A percentile compares a stretch with the other conserved stretches of the same genome.
These are phyloP conservation scores for Caloenas nicobarica DNA, from an alignment of 2,113 vertebrate genomes.

Conservation along the genomic window DNA sequence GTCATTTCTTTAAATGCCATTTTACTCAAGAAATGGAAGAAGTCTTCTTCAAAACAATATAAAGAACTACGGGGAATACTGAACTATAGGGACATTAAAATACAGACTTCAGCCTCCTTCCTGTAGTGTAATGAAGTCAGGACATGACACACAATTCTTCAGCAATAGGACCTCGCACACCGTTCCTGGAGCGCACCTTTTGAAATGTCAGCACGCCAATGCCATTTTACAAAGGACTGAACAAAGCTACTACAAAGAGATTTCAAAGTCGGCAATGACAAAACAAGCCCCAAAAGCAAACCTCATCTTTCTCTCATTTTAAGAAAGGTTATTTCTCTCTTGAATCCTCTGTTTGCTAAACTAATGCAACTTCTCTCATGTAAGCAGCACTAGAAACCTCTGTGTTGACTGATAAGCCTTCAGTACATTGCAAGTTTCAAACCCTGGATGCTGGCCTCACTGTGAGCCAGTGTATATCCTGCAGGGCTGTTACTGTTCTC, in stretches of 20 bases:
- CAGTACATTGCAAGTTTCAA: not conserved
- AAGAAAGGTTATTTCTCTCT: not conserved
- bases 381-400: not conserved
- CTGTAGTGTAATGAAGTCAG: not conserved
- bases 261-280: not conserved
- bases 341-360: not conserved
- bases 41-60: not conserved
- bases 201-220: not conserved
- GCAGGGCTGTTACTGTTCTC: not conserved
- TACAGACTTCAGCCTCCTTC: not conserved
- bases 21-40: not conserved
- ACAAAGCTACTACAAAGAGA: not conserved
- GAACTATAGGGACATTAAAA: not conserved
- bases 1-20: not conserved
- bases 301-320: not conserved
- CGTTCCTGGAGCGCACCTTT: not conserved
- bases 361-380: not conserved
- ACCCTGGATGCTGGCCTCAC: not conserved
- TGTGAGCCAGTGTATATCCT: not conserved
- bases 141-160: not conserved
- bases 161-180: not conserved
- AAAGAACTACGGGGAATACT: not conserved
- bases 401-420: not conserved
- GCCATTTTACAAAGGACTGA: not conserved
- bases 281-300: not conserved